A percentile compares a stretch with the other conserved stretches of the same genome.
Evolutionary conservation across 2,113 vertebrate species (phyloP).

Genomic region (Amazona vittata): DNA sequence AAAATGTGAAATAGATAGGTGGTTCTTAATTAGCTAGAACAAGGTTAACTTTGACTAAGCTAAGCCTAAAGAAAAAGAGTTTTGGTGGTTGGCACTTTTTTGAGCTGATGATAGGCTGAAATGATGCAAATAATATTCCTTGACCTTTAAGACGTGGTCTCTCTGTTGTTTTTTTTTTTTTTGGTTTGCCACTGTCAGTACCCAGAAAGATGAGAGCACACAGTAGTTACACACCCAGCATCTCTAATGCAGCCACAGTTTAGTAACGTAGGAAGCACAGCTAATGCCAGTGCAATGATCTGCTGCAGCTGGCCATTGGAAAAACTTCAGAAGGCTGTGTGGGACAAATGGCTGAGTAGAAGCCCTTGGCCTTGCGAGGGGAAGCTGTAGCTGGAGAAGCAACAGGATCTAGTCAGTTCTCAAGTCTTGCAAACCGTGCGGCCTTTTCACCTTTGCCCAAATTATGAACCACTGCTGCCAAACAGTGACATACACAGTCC

Average conservation of each 20-base stretch:
- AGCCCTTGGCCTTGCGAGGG: not conserved
- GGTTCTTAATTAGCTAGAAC: not conserved
- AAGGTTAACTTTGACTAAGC: not conserved
- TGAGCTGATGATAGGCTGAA: not conserved
- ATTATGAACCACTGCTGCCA: not conserved
- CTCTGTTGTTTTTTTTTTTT: not conserved
- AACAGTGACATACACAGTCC: not conserved
- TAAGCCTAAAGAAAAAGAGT: not conserved
- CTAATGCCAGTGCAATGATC: not conserved
- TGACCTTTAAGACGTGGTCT: not conserved
- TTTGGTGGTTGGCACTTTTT: not conserved
- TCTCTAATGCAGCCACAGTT: not conserved
- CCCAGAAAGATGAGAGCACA: not conserved
- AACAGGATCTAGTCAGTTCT: not conserved
- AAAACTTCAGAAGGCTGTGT: not conserved
- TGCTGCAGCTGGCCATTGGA: not conserved
- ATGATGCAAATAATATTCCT: not conserved
- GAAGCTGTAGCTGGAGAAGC: not conserved
- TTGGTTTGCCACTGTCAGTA: not conserved
- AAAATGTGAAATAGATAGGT: not conserved
- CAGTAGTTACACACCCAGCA: not conserved
- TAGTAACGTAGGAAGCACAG: not conserved
- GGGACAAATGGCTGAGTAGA: not conserved
- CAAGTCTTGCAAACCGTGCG: not conserved
- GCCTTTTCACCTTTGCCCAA: not conserved